Evolutionary conservation across 2,113 vertebrate species (phyloP).

Genomic region (Pangasianodon gigas): DNA sequence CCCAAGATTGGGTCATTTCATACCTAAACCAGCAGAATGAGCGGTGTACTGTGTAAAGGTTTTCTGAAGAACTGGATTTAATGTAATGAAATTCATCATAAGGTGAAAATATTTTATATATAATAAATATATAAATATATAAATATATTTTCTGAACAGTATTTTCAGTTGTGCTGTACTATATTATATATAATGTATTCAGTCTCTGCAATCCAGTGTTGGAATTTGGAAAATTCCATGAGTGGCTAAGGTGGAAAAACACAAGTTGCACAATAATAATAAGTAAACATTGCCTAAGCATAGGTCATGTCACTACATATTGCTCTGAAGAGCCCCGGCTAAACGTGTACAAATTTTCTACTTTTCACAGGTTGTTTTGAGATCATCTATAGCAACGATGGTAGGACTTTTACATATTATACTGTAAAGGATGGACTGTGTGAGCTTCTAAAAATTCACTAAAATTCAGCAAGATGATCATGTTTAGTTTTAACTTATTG

Average conservation of each 20-base stretch:
- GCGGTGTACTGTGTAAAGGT: background rate
- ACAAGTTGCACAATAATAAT: slow-evolving; percentile 21
- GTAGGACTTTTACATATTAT: background rate
- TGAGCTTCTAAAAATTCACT: background rate
- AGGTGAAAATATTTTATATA: background rate
- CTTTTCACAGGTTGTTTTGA: background rate
- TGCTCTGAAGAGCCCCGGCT: background rate
- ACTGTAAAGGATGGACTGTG: background rate
- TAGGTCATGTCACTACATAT: background rate
- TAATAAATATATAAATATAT: too few relatives aligned
- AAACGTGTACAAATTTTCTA: background rate
- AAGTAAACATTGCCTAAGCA: background rate
- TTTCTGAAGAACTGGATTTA: background rate
- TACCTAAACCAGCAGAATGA: background rate
- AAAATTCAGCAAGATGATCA: background rate
- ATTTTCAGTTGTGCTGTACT: background rate
- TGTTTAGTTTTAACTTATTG: background rate
- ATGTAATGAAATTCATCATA: background rate
- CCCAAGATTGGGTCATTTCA: background rate
- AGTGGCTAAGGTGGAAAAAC: background rate
- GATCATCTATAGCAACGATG: background rate
- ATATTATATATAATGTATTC: background rate
- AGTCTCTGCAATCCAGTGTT: background rate
- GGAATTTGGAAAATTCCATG: background rate
- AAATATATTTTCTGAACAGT: background rate